Evolutionary conservation across 1,140 invertebrate species (phyloP).

Genomic region (Dendrolimus kikuchii): DNA sequence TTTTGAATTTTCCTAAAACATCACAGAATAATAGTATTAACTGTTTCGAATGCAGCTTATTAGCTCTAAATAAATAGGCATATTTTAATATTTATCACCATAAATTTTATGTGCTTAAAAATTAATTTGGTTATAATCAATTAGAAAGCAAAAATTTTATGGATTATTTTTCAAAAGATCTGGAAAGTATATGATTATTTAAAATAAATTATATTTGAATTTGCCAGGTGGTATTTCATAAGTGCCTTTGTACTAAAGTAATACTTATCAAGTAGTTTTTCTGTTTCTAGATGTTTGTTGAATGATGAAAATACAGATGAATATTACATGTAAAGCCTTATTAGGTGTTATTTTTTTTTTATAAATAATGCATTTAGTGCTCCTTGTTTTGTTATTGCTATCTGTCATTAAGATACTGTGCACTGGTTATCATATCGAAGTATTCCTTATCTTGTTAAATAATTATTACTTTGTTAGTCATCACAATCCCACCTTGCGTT

Average conservation of each 20-base stretch:
- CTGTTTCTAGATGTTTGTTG: too few relatives aligned
- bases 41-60: too few relatives aligned
- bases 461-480: slow-evolving; percentile 1
- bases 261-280: too few relatives aligned
- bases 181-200: too few relatives aligned
- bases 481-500: neutral
- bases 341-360: neutral
- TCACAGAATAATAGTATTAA: too few relatives aligned
- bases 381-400: neutral
- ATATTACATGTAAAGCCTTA: neutral
- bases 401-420: too few relatives aligned
- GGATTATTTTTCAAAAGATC: too few relatives aligned
- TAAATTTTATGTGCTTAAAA: too few relatives aligned
- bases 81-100: too few relatives aligned
- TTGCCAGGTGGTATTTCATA: slow-evolving; percentile 4
- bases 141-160: neutral
- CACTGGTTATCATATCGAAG: neutral
- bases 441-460: neutral
- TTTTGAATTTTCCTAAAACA: slow-evolving; percentile 30
- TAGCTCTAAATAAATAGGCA: too few relatives aligned
- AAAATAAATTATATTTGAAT: too few relatives aligned
- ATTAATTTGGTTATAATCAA: neutral
- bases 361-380: neutral
- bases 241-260: neutral
- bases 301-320: too few relatives aligned